Evolutionary conservation across 2,797 vertebrate genomes (phyloP), one percentile per base, ranked within the genome.

Genomic region (Schizopygopsis pylzovi): DNA sequence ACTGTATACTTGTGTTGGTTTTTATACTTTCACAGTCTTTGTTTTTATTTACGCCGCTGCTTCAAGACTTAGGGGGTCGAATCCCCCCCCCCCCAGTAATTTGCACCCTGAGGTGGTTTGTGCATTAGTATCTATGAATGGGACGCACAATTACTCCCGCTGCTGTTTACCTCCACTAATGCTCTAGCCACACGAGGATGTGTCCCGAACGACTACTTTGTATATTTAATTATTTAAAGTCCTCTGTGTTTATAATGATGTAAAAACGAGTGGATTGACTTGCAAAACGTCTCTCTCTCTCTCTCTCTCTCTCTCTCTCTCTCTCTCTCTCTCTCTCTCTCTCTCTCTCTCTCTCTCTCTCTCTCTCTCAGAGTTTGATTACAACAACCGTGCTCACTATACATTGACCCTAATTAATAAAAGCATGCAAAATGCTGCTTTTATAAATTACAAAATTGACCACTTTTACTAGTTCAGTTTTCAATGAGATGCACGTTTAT

Each of bases 201-300:
- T 54, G 45, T 92, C 92, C 90, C 91, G 47, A 81, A 91, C 90
- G 93, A 92, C 89, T 89, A 88, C 79, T 89, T 89, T 87, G 89
- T 86, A 86, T 87, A 86, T 91, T 92, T 87, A 91, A 93, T 94
- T 93, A 90, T 93, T 94, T 82, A 71, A 76, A 84, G 25, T 72
- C 13, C 86, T 88, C 88, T 89, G 41, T 45, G 70, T 79, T 82
- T 67, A 39, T 20, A 56, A 39, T 86, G 39, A 65, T 76, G 56
- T 39, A 49, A n/a, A 68, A 52, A 72, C 25, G 49, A 56, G 37
- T 16, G 25, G 7, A 22, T 61, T 47, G n/a, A 22, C 45, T 45
- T 37, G 52, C 39, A 10, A 22, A 45, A 43, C 10, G 80, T 12
- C 10, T 72, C 20, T 70, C 3, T 68, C 45, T 70, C 41, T 43